Conservation (phyloP, 2,113 vertebrate species). For the Oceanodroma tethys region DNA sequence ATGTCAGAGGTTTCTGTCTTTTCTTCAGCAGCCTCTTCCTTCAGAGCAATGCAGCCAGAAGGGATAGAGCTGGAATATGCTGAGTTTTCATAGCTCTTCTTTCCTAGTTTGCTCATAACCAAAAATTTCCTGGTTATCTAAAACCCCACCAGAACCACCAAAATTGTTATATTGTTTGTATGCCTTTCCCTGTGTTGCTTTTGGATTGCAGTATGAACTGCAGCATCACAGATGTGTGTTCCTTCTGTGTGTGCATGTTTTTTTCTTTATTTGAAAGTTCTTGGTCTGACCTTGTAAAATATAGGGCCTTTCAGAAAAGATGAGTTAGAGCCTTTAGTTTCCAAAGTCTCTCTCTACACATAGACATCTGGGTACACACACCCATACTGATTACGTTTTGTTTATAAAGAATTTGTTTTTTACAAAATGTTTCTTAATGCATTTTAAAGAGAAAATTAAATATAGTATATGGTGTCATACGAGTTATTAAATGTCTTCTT, state of each 20-base stretch:
- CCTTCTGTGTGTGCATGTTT: not conserved
- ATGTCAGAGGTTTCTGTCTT: not conserved
- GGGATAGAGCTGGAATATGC: not conserved
- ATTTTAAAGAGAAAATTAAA: slow-evolving; percentile 17
- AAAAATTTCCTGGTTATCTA: not conserved
- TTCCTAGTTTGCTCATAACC: not conserved
- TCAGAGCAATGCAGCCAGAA: not conserved
- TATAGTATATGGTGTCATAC: not conserved
- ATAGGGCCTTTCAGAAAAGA: not conserved
- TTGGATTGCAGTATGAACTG: not conserved
- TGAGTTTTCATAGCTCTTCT: not conserved
- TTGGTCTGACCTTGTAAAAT: slow-evolving; percentile 21
- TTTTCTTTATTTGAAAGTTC: slow-evolving; percentile 9
- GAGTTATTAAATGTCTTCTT: not conserved
- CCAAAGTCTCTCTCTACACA: slow-evolving; percentile 16
- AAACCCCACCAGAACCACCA: not conserved
- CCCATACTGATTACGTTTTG: not conserved
- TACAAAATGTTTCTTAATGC: not conserved
- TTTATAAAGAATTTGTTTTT: not conserved
- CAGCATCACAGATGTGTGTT: not conserved
- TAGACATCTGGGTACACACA: not conserved
- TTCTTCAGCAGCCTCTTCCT: not conserved
- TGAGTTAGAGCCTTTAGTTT: not conserved
- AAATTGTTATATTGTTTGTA: not conserved
- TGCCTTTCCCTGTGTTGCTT: not conserved